These are phyloP conservation scores for Hephaestus fuliginosus DNA, from an alignment of 2,797 vertebrate genomes.

Conservation along the genomic window DNA sequence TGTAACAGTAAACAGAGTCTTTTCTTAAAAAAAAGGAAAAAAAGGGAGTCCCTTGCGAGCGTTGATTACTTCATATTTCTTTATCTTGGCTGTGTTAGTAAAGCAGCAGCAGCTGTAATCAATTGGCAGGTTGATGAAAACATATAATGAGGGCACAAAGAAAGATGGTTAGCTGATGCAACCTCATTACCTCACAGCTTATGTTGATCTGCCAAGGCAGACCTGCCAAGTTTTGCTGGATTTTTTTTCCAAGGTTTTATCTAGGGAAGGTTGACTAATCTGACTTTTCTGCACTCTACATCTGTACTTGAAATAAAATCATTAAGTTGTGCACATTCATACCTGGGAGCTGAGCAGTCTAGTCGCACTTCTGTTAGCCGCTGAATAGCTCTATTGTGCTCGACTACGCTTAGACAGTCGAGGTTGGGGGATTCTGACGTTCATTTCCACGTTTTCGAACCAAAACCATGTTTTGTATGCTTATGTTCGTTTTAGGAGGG, in stretches of 20 bases:
- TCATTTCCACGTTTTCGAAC: slow-evolving; percentile 3
- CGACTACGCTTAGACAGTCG: background rate
- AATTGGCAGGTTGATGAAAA: slow-evolving; percentile 70
- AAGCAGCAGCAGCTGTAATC: slow-evolving; percentile 64
- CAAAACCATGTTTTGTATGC: background rate
- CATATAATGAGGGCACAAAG: slow-evolving; percentile 63
- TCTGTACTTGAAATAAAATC: slow-evolving; percentile 35
- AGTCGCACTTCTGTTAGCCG: background rate
- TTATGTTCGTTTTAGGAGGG: background rate
- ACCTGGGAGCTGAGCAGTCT: slow-evolving; percentile 3
- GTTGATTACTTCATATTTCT: slow-evolving; percentile 55
- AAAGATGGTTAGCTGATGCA: slow-evolving; percentile 66
- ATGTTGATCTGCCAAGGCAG: slow-evolving; percentile 59
- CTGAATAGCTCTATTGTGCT: background rate
- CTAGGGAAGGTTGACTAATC: slow-evolving; percentile 35
- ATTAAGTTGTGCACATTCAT: slow-evolving; percentile 23
- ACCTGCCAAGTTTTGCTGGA: slow-evolving; percentile 55
- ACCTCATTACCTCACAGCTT: slow-evolving; percentile 69
- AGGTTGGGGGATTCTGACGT: background rate
- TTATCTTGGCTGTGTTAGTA: slow-evolving; percentile 56
- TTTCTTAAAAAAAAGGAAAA: background rate
- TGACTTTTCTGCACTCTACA: slow-evolving; percentile 31
- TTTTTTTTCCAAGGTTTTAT: slow-evolving; percentile 45
- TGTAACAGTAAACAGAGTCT: slow-evolving; percentile 24
- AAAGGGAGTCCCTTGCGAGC: slow-evolving; percentile 14